These are phyloP conservation scores for Atherinomorus stipes DNA, from an alignment of 2,113 vertebrate species.

Conservation along the genomic window DNA sequence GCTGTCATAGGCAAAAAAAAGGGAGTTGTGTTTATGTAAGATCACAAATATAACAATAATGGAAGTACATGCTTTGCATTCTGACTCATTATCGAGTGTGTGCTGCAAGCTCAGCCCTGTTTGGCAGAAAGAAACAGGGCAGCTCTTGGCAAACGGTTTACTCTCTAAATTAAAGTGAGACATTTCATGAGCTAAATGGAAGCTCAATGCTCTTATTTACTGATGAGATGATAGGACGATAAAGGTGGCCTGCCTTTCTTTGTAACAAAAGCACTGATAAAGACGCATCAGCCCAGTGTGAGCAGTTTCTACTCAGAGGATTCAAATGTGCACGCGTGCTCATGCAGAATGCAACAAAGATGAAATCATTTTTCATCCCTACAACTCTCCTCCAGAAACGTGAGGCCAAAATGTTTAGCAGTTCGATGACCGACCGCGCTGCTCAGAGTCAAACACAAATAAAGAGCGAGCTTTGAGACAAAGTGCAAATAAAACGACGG, in stretches of 20 bases:
- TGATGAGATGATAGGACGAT: constrained; percentile 12
- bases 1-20: neutral
- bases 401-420: neutral
- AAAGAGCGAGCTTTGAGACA: neutral
- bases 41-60: constrained; percentile 19
- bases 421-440: neutral
- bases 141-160: constrained; percentile 39
- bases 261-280: constrained; percentile 18
- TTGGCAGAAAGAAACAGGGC: constrained; percentile 8
- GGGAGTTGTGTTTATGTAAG: constrained; percentile 49
- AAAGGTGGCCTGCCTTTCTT: neutral
- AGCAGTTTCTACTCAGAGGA: neutral
- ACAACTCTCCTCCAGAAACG: neutral
- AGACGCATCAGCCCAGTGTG: neutral
- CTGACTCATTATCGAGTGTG: constrained; percentile 36
- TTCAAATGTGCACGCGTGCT: neutral
- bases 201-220: constrained; percentile 32
- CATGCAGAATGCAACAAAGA: constrained; percentile 21
- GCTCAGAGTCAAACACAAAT: neutral
- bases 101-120: constrained; percentile 32
- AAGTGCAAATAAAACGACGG: constrained; percentile 14
- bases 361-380: neutral
- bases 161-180: constrained; percentile 53
- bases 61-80: constrained; percentile 3
- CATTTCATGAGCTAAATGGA: constrained; percentile 45